Base-by-base conservation (phyloP, 2,888 invertebrate species). In the Erebia palarica region DNA sequence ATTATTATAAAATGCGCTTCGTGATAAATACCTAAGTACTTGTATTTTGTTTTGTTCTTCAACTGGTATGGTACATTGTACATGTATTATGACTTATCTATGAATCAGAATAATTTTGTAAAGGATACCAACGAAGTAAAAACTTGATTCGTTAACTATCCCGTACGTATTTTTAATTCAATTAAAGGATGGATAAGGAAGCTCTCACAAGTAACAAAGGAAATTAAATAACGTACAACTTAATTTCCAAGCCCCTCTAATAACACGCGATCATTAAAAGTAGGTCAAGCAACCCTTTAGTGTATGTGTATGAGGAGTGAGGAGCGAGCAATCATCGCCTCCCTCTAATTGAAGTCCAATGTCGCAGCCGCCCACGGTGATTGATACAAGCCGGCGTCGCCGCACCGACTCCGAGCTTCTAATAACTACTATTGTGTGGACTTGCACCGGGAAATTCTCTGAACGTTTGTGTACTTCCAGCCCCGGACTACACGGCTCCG, bases 331-430 rank as follows among this genome's bases (percentile, higher is more conserved):
- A 90, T 91, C 90, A 90, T 87, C 88, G 88, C 86, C 89, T 88
- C 88, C 89, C 89, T 91, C 92, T 93, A 93, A 93, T 92, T 92
- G 92, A 92, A 92, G 91, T 91, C 91, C 92, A 92, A 90, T 92
- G 92, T 92, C 92, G 90, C 85, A 82, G 87, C 88, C 92, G 89
- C 91, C 91, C 89, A 88, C 89, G 87, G 89, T 91, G 92, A 92
- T 92, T 91, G 91, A 92, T 92, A 91, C 90, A 88, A 86, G 86
- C 87, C 88, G 80, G 79, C 80, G 82, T 21, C 68, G 69, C 65
- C 65, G 73, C 73, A 64, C 57, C 68, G 59, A 14, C 67, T 57
- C 61, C 81, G 83, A 82, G 86, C 86, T 84, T 89, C 89, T 90
- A 91, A 91, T 91, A 79, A 78, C 76, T 89, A 67, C 88, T 88